These are phyloP conservation scores for Aplysia californica DNA, from an alignment of 1,140 invertebrate species.

Conservation along the genomic window DNA sequence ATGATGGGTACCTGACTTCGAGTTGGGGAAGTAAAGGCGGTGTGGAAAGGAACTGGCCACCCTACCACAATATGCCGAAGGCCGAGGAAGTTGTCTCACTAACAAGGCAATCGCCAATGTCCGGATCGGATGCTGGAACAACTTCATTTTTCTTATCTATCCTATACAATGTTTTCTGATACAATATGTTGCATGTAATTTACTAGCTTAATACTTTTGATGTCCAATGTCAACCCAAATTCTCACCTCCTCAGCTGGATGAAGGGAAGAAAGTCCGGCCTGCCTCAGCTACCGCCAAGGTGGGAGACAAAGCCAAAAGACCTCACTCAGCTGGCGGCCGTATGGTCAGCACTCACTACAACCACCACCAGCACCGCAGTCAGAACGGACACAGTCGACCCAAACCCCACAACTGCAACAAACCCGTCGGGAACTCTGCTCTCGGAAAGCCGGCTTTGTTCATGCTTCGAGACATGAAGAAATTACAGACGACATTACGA, in stretches of 20 bases:
- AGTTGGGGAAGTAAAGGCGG: no score
- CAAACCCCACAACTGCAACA: slow-evolving; percentile 6
- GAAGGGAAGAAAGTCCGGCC: slow-evolving; percentile 5
- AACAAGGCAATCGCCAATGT: no score
- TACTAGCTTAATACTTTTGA: no score
- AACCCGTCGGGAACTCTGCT: slow-evolving; percentile 11
- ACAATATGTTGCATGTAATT: no score
- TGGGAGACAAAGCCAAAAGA: slow-evolving; percentile 16
- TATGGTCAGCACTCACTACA: neutral
- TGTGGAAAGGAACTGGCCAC: no score
- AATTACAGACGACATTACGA: slow-evolving; percentile 62
- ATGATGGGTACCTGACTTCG: no score
- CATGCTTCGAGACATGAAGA: slow-evolving; percentile 64
- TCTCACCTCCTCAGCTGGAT: slow-evolving; percentile 7
- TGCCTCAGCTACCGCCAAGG: neutral
- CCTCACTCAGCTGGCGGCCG: slow-evolving; percentile 37
- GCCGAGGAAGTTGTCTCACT: no score
- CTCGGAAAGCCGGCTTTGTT: slow-evolving; percentile 47
- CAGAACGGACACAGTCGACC: neutral
- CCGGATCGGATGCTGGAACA: no score
- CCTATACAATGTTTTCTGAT: no score
- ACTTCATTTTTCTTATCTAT: no score
- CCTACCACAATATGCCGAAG: no score
- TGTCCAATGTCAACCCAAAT: no score
- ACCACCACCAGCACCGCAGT: neutral